Conservation (phyloP, 2,797 vertebrate genomes). For the Decapterus maruadsi region DNA sequence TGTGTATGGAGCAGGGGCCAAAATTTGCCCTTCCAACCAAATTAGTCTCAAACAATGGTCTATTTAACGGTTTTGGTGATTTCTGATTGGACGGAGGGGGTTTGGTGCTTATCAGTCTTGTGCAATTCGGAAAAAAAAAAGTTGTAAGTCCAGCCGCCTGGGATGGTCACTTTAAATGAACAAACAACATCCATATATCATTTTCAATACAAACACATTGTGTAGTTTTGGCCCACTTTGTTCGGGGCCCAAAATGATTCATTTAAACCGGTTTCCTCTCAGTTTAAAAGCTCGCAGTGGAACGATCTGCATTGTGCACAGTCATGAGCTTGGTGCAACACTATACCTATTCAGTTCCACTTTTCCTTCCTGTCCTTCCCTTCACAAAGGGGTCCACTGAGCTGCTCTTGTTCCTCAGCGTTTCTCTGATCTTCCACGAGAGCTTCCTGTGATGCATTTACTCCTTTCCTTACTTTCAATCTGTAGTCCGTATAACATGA, state of each 20-base stretch:
- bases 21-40: too few relatives aligned
- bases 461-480: not conserved
- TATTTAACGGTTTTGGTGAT: too few relatives aligned
- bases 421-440: constrained; percentile 1
- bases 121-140: too few relatives aligned
- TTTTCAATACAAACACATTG: not conserved
- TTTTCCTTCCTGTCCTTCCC: constrained; percentile 21
- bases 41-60: too few relatives aligned
- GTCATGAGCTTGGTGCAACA: constrained; percentile 2
- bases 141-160: too few relatives aligned
- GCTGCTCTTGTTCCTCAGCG: not conserved
- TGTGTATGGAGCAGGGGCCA: too few relatives aligned
- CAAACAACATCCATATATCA: not conserved
- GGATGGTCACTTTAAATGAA: too few relatives aligned
- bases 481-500: not conserved
- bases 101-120: too few relatives aligned
- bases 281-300: not conserved
- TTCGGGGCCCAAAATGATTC: not conserved
- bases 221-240: not conserved
- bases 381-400: constrained; percentile 13
- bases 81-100: too few relatives aligned
- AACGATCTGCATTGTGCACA: not conserved
- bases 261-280: not conserved
- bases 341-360: constrained; percentile 19
- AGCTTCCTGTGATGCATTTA: constrained; percentile 9